phyloP scores from a whole-genome alignment of 2,888 invertebrate species.

The Auanema sp. region DNA sequence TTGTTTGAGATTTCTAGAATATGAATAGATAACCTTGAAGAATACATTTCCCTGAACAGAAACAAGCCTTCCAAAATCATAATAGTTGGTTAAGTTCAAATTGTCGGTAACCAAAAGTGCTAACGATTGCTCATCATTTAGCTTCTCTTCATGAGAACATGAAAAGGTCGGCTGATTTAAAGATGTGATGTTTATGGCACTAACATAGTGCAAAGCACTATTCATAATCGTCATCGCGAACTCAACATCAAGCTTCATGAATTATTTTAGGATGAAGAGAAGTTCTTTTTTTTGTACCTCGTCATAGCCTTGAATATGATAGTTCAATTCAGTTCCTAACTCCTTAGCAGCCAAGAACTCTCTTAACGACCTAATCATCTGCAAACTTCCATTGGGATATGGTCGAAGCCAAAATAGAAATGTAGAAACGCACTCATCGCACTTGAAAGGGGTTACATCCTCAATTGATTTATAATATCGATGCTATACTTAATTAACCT shows the following conservation, averaged over 20 bases:
- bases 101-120: neutral
- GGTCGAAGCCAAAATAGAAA: conserved; percentile 53
- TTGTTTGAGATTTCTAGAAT: neutral
- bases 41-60: too few relatives aligned
- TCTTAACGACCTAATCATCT: conserved; percentile 44
- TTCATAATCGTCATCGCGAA: conserved; percentile 46
- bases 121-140: neutral
- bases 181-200: neutral
- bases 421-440: conserved; percentile 51
- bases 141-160: neutral
- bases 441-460: conserved; percentile 59
- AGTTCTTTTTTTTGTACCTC: conserved; percentile 34
- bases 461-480: conserved; percentile 15
- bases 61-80: too few relatives aligned
- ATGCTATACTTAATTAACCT: neutral
- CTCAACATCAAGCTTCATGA: conserved; percentile 40
- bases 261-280: conserved; percentile 8
- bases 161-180: neutral
- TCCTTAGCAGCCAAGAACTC: conserved; percentile 55
- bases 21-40: neutral
- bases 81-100: neutral
- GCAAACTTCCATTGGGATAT: conserved; percentile 34
- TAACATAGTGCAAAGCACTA: conserved; percentile 22
- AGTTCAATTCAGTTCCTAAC: conserved; percentile 47
- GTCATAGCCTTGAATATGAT: conserved; percentile 46